These are phyloP conservation scores for Harmothoe impar DNA, from an alignment of 2,888 invertebrate species.

Conservation along the genomic window DNA sequence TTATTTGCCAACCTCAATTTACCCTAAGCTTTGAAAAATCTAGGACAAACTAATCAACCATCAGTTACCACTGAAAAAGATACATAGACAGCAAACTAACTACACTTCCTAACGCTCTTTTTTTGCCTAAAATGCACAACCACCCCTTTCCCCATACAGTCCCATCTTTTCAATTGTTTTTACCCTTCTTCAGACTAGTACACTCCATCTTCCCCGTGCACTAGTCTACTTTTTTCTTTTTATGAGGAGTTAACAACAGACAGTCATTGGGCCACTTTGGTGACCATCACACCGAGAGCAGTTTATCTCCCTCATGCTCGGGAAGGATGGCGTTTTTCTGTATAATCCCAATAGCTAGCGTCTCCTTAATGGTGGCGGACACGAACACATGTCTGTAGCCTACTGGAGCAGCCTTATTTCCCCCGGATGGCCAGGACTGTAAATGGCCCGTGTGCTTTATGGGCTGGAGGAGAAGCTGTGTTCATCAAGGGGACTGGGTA, in stretches of 20 bases:
- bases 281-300: not conserved
- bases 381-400: conserved; percentile 20
- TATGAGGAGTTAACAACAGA: not conserved
- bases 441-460: conserved; percentile 11
- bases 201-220: too few species aligned
- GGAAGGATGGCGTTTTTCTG: not conserved
- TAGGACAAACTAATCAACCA: too few species aligned
- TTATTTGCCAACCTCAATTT: too few species aligned
- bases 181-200: too few species aligned
- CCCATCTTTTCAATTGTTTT: too few species aligned
- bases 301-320: not conserved
- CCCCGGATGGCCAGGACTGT: not conserved
- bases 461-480: not conserved
- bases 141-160: too few species aligned
- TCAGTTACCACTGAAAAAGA: too few species aligned
- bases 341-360: not conserved
- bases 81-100: too few species aligned
- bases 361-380: not conserved
- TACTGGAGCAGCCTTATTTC: not conserved
- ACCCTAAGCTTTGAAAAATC: too few species aligned
- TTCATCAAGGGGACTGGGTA: not conserved
- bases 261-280: not conserved
- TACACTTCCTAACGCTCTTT: too few species aligned
- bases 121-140: too few species aligned
- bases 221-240: too few species aligned